Conservation (phyloP, 2,113 vertebrate genomes). For the Chionomys nivalis region DNA sequence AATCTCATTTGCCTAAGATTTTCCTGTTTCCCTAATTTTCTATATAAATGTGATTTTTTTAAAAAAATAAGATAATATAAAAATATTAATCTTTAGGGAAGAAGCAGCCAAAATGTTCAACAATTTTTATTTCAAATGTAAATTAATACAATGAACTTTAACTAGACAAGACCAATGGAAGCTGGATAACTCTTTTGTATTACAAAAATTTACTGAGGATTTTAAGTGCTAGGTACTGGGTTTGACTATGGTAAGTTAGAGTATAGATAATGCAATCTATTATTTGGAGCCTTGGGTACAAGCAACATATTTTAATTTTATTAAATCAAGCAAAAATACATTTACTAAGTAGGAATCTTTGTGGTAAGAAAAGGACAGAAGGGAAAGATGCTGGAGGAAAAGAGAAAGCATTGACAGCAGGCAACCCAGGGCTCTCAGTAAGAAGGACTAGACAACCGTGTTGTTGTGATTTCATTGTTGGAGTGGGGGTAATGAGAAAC, state of each 20-base stretch:
- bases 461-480: neutral
- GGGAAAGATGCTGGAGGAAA: neutral
- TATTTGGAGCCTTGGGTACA: neutral
- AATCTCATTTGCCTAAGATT: neutral
- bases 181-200: slow-evolving; percentile 2
- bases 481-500: neutral
- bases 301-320: slow-evolving; percentile 33
- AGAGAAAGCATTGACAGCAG: neutral
- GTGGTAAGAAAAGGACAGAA: neutral
- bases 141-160: slow-evolving; percentile 9
- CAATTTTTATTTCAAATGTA: neutral
- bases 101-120: neutral
- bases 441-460: neutral
- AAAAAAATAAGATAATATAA: neutral
- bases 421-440: neutral
- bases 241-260: neutral
- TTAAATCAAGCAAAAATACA: neutral
- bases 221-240: neutral
- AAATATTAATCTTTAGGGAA: neutral
- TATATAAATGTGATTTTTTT: slow-evolving; percentile 25
- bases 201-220: neutral
- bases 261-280: neutral
- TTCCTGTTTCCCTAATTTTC: neutral
- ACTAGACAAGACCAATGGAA: neutral
- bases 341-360: neutral